A percentile compares a stretch with the other conserved stretches of the same genome.
phyloP scores from a whole-genome alignment of 2,888 invertebrate species.

The Dolichopus griseipennis region DNA sequence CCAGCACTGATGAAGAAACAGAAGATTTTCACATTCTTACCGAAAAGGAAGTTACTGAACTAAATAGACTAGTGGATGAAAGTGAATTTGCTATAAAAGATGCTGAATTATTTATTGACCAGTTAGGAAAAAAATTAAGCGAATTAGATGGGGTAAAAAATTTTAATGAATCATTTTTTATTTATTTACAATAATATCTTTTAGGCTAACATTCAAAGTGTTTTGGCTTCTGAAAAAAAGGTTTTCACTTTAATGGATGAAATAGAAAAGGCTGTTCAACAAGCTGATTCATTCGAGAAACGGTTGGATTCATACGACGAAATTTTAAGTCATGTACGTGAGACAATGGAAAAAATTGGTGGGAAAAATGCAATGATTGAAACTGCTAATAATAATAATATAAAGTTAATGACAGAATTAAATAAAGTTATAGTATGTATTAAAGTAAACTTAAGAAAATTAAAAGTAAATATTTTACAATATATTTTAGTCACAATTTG shows the following conservation, averaged over 20 bases:
- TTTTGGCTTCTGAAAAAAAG: slow-evolving; percentile 79
- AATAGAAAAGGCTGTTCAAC: slow-evolving; percentile 66
- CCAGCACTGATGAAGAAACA: slow-evolving; percentile 43
- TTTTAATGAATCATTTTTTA: neutral
- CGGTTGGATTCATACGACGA: slow-evolving; percentile 72
- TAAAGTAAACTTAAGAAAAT: neutral
- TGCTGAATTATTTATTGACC: slow-evolving; percentile 70
- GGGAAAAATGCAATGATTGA: slow-evolving; percentile 82
- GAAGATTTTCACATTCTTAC: slow-evolving; percentile 72
- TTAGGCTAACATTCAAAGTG: slow-evolving; percentile 78
- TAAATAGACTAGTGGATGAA: slow-evolving; percentile 71
- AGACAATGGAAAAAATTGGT: slow-evolving; percentile 84
- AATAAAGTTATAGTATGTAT: slow-evolving; percentile 64
- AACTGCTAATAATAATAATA: slow-evolving; percentile 77
- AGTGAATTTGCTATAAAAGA: slow-evolving; percentile 85
- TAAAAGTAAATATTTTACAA: neutral
- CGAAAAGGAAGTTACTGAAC: slow-evolving; percentile 74
- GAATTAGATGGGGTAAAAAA: slow-evolving; percentile 66
- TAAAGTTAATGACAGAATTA: slow-evolving; percentile 67
- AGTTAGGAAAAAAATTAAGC: slow-evolving; percentile 72
- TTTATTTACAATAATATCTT: slow-evolving; percentile 4
- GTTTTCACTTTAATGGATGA: slow-evolving; percentile 68
- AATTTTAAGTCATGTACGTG: slow-evolving; percentile 72
- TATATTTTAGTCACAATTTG: slow-evolving; percentile 54
- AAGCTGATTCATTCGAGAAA: slow-evolving; percentile 63